A percentile compares a stretch with the other conserved stretches of the same genome.
Evolutionary conservation across 2,113 vertebrate species (phyloP).

Genomic region (Lethenteron camtschaticum): DNA sequence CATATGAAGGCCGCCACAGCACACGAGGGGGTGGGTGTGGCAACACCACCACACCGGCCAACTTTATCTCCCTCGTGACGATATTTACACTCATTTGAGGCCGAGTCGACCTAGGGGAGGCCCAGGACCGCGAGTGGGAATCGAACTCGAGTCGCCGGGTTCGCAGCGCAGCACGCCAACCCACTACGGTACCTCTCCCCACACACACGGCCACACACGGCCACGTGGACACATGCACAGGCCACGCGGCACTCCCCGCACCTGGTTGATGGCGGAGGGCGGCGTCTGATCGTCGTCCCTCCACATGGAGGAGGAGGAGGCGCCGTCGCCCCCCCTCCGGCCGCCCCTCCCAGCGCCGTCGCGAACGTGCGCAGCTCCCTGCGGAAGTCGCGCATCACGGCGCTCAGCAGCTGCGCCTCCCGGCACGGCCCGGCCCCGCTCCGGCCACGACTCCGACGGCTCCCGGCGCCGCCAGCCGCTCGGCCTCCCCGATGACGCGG

Average conservation of each 20-base stretch:
- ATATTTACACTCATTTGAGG: too few species aligned
- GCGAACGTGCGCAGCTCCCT: constrained; percentile 66
- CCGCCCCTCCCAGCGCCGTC: constrained; percentile 65
- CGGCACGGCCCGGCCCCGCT: constrained; percentile 37
- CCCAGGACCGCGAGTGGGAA: too few species aligned
- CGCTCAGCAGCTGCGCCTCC: constrained; percentile 43
- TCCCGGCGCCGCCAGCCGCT: constrained; percentile 64
- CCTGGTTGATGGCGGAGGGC: constrained; percentile 70
- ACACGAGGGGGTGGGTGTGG: too few species aligned
- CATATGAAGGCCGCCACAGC: too few species aligned
- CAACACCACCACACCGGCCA: too few species aligned
- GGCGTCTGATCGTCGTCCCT: constrained; percentile 84
- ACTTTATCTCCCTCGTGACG: too few species aligned
- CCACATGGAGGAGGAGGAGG: constrained; percentile 78
- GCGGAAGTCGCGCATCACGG: constrained; percentile 68
- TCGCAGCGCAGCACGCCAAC: too few species aligned
- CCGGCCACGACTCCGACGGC: constrained; percentile 46
- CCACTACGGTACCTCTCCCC: too few species aligned
- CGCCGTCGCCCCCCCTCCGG: constrained; percentile 43
- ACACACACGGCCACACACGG: too few species aligned
- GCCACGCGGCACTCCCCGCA: constrained; percentile 19
- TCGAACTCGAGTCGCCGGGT: too few species aligned
- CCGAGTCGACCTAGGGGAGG: too few species aligned
- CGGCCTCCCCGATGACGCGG: constrained; percentile 54
- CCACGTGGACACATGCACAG: too few species aligned